Evolutionary conservation across 2,113 vertebrate species (phyloP).

Genomic region (Rhea americana): DNA sequence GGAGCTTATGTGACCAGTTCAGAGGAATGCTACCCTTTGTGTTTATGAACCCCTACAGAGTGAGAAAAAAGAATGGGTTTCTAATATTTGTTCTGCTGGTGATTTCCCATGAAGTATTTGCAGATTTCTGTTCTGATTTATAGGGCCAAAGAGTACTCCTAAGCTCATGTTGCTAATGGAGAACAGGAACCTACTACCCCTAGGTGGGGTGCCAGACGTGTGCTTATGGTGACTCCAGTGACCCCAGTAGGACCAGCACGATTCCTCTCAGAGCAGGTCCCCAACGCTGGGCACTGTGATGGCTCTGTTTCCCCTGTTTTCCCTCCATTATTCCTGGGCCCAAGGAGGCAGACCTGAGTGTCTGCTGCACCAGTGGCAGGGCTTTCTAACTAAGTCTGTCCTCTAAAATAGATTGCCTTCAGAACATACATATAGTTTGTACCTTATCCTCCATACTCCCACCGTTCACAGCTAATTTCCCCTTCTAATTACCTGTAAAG

Average conservation of each 20-base stretch:
- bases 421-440: not conserved
- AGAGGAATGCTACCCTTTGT: not conserved
- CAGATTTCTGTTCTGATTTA: not conserved
- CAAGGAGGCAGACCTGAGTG: not conserved
- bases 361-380: not conserved
- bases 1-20: not conserved
- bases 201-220: not conserved
- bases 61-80: not conserved
- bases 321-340: not conserved
- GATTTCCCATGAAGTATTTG: not conserved
- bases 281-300: fast-evolving
- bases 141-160: not conserved
- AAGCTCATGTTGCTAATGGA: not conserved
- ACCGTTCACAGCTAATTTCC: not conserved
- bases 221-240: fast-evolving
- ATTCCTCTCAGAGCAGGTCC: not conserved
- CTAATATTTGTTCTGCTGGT: not conserved
- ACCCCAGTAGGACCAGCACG: too few species aligned
- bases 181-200: not conserved
- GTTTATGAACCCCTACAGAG: not conserved
- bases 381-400: not conserved
- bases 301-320: not conserved
- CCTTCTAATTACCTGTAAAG: not conserved
- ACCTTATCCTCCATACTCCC: not conserved
- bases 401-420: not conserved